Conservation (phyloP, 2,888 invertebrate species). For the Elegia similella region DNA sequence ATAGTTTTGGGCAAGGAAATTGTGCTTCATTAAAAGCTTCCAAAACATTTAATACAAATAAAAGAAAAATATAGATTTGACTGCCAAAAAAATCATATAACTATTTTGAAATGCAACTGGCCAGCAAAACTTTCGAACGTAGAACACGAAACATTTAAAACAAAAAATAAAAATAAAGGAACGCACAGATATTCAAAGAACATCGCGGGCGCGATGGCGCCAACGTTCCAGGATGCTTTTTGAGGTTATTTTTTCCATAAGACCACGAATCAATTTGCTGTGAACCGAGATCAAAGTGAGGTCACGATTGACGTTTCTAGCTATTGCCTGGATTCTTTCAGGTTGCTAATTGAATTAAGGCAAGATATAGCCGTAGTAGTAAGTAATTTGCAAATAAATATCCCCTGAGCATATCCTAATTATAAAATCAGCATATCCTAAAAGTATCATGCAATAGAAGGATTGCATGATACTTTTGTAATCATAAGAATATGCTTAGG, state of each 20-base stretch:
- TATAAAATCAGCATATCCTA: no score
- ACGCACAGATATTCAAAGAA: conserved; percentile 64
- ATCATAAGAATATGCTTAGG: no score
- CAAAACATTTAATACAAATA: not conserved
- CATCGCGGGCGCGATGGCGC: conserved; percentile 75
- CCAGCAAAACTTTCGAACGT: conserved; percentile 19
- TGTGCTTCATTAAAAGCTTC: no score
- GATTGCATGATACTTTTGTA: no score
- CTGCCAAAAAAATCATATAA: conserved; percentile 2
- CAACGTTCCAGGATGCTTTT: conserved; percentile 55
- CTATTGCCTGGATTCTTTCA: no score
- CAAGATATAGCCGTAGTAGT: no score
- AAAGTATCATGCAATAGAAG: no score
- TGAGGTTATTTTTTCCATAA: conserved; percentile 44
- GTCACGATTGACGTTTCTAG: conserved; percentile 56
- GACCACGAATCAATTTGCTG: conserved; percentile 75
- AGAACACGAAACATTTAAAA: conserved; percentile 20
- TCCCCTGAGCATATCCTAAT: no score
- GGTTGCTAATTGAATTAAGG: no score
- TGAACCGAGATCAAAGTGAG: conserved; percentile 40
- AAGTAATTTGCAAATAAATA: no score
- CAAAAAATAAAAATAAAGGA: conserved; percentile 33
- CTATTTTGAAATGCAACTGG: conserved; percentile 12
- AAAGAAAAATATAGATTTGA: not conserved
- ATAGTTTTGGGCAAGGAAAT: no score